phyloP scores from a whole-genome alignment of 2,113 vertebrate species.

The Stegostoma tigrinum region DNA sequence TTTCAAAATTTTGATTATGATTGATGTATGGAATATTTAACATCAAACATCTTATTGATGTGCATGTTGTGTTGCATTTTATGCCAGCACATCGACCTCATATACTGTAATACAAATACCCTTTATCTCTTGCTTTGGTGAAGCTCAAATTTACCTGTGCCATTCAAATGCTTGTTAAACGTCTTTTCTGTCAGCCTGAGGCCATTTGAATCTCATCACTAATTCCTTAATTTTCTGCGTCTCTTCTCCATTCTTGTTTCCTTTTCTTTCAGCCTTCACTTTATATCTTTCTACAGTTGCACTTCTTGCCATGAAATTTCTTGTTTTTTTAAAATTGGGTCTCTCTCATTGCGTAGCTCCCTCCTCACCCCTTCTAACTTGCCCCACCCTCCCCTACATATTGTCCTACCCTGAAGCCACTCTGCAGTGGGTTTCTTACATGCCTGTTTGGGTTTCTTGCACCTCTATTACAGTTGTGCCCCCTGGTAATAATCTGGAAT shows the following conservation, averaged over 20 bases:
- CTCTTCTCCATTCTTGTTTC: background rate
- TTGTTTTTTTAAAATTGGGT: too few species aligned
- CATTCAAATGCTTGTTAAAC: background rate
- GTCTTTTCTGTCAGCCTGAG: background rate
- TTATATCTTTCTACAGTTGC: background rate
- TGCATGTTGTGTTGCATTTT: background rate
- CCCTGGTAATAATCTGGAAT: background rate
- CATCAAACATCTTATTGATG: background rate
- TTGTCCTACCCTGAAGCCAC: background rate
- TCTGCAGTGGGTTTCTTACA: background rate
- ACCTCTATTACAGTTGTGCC: background rate
- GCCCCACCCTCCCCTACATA: background rate
- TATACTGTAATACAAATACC: background rate
- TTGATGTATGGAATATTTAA: background rate
- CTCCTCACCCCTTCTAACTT: background rate
- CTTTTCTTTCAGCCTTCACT: background rate
- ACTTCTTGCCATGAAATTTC: background rate
- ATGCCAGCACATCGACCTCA: background rate
- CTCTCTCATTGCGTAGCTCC: too few species aligned
- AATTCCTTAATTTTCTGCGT: background rate
- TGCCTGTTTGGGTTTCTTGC: background rate
- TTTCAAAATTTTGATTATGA: background rate
- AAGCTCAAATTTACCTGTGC: background rate
- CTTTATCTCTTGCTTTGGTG: background rate
- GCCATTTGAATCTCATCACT: background rate